Evolutionary conservation across 2,888 invertebrate species (phyloP), one percentile per base, ranked within the genome.

Genomic region (Isoperla grammatica): DNA sequence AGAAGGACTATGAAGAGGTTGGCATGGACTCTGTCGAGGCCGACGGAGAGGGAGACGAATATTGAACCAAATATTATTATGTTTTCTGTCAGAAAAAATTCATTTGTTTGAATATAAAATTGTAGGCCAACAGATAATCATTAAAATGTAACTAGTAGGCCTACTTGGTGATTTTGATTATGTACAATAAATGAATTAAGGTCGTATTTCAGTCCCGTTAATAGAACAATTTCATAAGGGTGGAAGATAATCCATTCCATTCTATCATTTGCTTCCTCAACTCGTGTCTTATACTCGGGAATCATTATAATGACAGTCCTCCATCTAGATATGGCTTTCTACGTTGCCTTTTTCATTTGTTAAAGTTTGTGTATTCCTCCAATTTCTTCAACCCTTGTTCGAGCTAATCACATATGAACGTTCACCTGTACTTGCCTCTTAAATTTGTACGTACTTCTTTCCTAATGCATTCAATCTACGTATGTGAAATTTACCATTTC

Each of bases 1-100:
- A 90, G 79, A 88, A 89, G 79, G 90, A 90, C 77, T 90, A 90
- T 78, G 88, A 90, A 77, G 90, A 90, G 76, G 90, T 90, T 71
- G 90, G 88, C 74, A 88, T 88, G 85, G 90, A 63, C 29, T 61
- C 61, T 1, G 60, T 60, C 13, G 64, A 62, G 39, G 62, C 60
- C 2, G 63, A 64, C 39, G 63, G 49, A 6, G 64, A 64, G 22
- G 64, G 56, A 4, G 63, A 61, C n/a, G 61, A 63, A 22, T 61
- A 63, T 20, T 63, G 56, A 48, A 23, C 39, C 22, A 53, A 4
- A 53, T 5, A n/a, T n/a, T n/a, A n/a, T n/a, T n/a, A 46, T 46
- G 46, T 22, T 46, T 46, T 19, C 46, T 19, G 12, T 20, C 12
- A 46, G 20, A 22, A 12, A n/a, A 29, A 39, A 19, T 53, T 53